A percentile compares a stretch with the other conserved stretches of the same genome.
Conservation (phyloP, 2,888 invertebrate species). For the Globia sparganii region DNA sequence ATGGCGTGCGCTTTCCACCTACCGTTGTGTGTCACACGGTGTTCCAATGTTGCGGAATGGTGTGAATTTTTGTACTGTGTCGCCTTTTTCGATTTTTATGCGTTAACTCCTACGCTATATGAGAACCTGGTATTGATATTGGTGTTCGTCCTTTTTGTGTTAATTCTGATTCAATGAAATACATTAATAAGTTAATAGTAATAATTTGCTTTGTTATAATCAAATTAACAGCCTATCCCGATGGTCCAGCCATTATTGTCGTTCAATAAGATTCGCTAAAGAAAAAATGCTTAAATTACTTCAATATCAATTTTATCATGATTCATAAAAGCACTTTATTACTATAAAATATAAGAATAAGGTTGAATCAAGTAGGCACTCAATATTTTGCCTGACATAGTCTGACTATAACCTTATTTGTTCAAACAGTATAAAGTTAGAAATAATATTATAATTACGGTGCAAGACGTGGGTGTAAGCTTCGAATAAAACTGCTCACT, state of each 20-base stretch:
- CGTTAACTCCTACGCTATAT: slow-evolving; percentile 58
- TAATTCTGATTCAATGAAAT: slow-evolving; percentile 24
- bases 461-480: slow-evolving; percentile 35
- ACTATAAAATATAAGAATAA: not conserved
- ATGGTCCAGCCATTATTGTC: not conserved
- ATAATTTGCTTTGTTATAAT: not conserved
- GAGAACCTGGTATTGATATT: slow-evolving; percentile 46
- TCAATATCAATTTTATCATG: not conserved
- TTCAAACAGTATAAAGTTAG: slow-evolving; percentile 7
- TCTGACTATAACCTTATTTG: slow-evolving; percentile 4
- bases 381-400: not conserved
- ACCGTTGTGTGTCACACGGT: slow-evolving; percentile 60
- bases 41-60: slow-evolving; percentile 55
- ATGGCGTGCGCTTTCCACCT: slow-evolving; percentile 66
- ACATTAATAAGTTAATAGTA: not conserved
- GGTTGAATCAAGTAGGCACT: not conserved
- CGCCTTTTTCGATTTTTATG: slow-evolving; percentile 58
- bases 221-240: not conserved
- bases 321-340: not conserved
- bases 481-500: slow-evolving; percentile 41
- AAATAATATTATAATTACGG: slow-evolving; percentile 41
- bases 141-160: slow-evolving; percentile 41
- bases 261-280: not conserved
- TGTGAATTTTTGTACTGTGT: slow-evolving; percentile 55
- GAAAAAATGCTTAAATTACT: not conserved